These are phyloP conservation scores for Halocaridina rubra DNA, from an alignment of 2,888 invertebrate genomes.

Conservation along the genomic window DNA sequence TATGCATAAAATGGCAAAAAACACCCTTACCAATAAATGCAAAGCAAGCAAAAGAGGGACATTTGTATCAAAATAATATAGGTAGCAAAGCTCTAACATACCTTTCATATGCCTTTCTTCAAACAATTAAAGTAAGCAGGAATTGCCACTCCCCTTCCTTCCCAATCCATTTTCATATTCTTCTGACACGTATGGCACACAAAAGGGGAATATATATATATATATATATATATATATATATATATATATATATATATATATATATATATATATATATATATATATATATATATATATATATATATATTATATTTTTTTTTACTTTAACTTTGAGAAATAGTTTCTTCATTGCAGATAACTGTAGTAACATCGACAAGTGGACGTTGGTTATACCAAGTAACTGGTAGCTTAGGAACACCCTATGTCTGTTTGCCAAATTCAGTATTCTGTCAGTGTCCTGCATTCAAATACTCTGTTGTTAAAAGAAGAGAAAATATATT, in stretches of 20 bases:
- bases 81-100: too few relatives aligned
- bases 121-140: too few relatives aligned
- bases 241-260: not conserved
- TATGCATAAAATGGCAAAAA: too few relatives aligned
- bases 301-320: not conserved
- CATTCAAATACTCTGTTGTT: slow-evolving; percentile 38
- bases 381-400: slow-evolving; percentile 43
- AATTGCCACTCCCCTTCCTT: not conserved
- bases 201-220: not conserved
- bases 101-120: too few relatives aligned
- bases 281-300: not conserved
- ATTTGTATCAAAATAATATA: too few relatives aligned
- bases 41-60: too few relatives aligned
- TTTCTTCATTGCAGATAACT: not conserved
- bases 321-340: not conserved
- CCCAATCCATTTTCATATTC: not conserved
- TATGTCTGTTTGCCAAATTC: slow-evolving; percentile 43
- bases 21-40: too few relatives aligned
- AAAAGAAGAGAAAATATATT: slow-evolving; percentile 28
- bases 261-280: not conserved
- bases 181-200: not conserved
- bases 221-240: not conserved
- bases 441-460: slow-evolving; percentile 40
- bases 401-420: slow-evolving; percentile 37
- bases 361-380: slow-evolving; percentile 24